Base-by-base conservation (phyloP, 2,113 vertebrate genomes). In the Felis catus region DNA sequence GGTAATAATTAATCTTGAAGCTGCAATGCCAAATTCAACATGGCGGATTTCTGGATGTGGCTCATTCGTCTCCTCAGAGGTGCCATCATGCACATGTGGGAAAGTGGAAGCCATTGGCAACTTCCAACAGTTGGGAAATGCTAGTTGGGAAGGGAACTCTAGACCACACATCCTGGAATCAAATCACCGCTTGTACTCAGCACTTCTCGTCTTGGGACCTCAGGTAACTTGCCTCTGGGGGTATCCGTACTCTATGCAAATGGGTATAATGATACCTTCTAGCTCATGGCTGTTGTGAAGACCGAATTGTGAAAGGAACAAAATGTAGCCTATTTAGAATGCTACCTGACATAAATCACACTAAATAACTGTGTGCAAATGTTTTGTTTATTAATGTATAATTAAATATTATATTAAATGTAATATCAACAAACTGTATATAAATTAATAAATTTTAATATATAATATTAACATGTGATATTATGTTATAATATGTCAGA, bases 151-250 rank as follows among this genome's bases (percentile, higher is more conserved):
- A 48, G n/a, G 12, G 82, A 23, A 11, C 19, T n/a, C 14, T 53
- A 14, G 73, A 18, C 45, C 27, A 3, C 0, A 2, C 9, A 6
- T 2, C 6, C 14, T 33, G 0, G 8, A 31, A 4, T 48, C 31
- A 14, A 7, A 29, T 16, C 31, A 3, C 21, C 9, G 6, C 25
- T 21, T 0, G 1, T 8, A 2, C 0, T 23, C 23, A 39, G 19
- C 11, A 1, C 11, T 1, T 65, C 36, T 71, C 21, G 14, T 12
- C 1, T 7, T 0, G 11, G 1, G 4, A 1, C 27, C 25, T 21
- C 9, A 16, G 21, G 21, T 16, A 39, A 14, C 6, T 19, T 7
- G 2, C 45, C 29, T 19, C 2, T 7, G 16, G 11, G 36, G 19
- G 31, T 27, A 13, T 15, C 0, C 0, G 6, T 2, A 4, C 1